Conservation (phyloP, 2,113 vertebrate species). For the Calonectris borealis region DNA sequence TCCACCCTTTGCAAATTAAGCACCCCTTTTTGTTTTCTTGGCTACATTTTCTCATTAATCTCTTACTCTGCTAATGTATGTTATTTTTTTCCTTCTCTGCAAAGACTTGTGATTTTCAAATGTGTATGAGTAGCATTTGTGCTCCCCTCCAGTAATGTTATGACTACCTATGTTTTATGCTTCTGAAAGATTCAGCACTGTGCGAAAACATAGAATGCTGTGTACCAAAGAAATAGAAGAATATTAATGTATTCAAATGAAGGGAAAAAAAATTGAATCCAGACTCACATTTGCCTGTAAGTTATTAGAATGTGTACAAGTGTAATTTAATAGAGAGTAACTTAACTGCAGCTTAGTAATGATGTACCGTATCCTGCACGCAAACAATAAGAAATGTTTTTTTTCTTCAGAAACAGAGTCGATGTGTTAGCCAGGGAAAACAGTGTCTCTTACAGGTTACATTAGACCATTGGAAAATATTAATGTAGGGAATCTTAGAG, state of each 20-base stretch:
- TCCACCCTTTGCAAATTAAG: neutral
- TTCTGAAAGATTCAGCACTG: neutral
- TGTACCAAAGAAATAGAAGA: neutral
- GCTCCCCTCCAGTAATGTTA: neutral
- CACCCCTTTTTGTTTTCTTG: neutral
- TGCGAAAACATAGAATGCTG: neutral
- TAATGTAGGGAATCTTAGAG: neutral
- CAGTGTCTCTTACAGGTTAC: neutral
- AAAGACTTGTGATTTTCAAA: neutral
- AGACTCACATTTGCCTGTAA: conserved; percentile 22
- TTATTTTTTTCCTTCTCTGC: neutral
- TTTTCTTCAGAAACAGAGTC: neutral
- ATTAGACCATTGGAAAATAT: neutral
- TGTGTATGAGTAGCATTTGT: neutral
- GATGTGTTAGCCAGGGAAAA: neutral
- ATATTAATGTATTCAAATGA: conserved; percentile 3
- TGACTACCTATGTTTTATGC: neutral
- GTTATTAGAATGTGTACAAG: conserved; percentile 55
- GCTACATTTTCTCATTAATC: neutral
- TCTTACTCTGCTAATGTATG: neutral
- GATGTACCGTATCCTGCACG: neutral
- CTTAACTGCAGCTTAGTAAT: conserved; percentile 45
- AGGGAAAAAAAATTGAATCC: neutral
- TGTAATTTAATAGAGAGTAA: conserved; percentile 53
- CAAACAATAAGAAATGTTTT: neutral